Evolutionary conservation across 2,888 invertebrate species (phyloP).

Genomic region (Drosophila fulvimacula): DNA sequence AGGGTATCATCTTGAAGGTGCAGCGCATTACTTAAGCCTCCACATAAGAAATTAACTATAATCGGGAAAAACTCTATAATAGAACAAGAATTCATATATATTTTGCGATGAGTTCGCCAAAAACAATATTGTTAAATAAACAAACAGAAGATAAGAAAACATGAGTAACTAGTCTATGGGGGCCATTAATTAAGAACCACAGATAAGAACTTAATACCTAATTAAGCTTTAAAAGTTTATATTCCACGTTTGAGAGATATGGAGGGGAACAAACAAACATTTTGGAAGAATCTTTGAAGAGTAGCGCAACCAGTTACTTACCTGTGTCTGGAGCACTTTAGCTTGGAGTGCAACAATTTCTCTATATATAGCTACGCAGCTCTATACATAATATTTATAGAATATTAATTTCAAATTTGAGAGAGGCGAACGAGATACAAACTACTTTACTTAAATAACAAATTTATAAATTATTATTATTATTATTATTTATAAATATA

Average conservation of each 20-base stretch:
- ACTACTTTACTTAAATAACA: too few species aligned
- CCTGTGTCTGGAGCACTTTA: too few species aligned
- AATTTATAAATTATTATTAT: too few species aligned
- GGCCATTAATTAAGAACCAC: not conserved
- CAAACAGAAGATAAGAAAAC: not conserved
- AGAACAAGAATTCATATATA: not conserved
- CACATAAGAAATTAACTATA: not conserved
- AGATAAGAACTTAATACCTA: not conserved
- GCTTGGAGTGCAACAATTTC: not conserved
- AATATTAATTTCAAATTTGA: too few species aligned
- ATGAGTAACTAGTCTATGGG: not conserved
- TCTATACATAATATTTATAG: too few species aligned
- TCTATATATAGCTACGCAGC: too few species aligned
- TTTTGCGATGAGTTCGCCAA: slow-evolving; percentile 2
- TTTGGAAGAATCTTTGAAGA: not conserved
- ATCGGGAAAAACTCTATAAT: not conserved
- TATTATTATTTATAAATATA: too few species aligned
- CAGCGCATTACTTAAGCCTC: slow-evolving; percentile 35
- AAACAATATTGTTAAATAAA: not conserved
- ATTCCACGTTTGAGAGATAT: not conserved
- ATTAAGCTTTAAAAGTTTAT: not conserved
- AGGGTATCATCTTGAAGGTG: slow-evolving; percentile 60
- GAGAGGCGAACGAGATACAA: too few species aligned
- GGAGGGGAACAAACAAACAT: not conserved
- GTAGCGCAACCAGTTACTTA: not conserved